Percentiles rank a stretch among this genome's conserved stretches.
phyloP scores from a whole-genome alignment of 2,888 invertebrate genomes.

The Nymphalis urticae region DNA sequence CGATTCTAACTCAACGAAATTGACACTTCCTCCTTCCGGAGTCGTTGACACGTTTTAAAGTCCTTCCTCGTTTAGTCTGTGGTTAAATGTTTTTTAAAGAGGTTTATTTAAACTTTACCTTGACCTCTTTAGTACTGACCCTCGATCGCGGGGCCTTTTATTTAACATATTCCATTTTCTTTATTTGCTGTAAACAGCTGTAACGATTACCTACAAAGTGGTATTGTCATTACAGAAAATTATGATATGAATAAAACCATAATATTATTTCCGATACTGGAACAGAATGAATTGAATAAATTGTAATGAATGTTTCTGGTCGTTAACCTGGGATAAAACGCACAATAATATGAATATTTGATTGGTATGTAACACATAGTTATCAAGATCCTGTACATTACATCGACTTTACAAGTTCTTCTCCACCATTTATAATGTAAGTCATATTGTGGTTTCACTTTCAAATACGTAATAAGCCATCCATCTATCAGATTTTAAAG shows the following conservation, averaged over 20 bases:
- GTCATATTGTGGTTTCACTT: too few species aligned
- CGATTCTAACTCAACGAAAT: slow-evolving; percentile 36
- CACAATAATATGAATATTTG: slow-evolving; percentile 7
- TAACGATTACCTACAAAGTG: slow-evolving; percentile 27
- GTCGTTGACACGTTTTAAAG: slow-evolving; percentile 51
- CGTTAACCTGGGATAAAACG: neutral
- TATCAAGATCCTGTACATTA: neutral
- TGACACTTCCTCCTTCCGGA: slow-evolving; percentile 56
- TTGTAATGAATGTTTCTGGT: neutral
- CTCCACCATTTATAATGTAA: too few species aligned
- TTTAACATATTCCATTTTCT: slow-evolving; percentile 51
- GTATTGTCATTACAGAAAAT: slow-evolving; percentile 20
- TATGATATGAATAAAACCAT: slow-evolving; percentile 25
- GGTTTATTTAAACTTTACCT: slow-evolving; percentile 18
- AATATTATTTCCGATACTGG: slow-evolving; percentile 19
- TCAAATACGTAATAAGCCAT: too few species aligned
- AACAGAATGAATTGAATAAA: slow-evolving; percentile 15
- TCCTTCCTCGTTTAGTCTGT: slow-evolving; percentile 48
- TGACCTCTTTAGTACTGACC: slow-evolving; percentile 58
- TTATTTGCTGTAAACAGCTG: slow-evolving; percentile 54
- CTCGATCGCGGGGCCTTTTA: slow-evolving; percentile 34
- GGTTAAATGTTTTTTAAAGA: slow-evolving; percentile 21
- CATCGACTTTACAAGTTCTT: neutral
- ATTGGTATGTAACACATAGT: neutral
- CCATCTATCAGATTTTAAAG: too few species aligned